phyloP scores from a whole-genome alignment of 2,888 invertebrate species.

The Pachliopta kotzebuea region DNA sequence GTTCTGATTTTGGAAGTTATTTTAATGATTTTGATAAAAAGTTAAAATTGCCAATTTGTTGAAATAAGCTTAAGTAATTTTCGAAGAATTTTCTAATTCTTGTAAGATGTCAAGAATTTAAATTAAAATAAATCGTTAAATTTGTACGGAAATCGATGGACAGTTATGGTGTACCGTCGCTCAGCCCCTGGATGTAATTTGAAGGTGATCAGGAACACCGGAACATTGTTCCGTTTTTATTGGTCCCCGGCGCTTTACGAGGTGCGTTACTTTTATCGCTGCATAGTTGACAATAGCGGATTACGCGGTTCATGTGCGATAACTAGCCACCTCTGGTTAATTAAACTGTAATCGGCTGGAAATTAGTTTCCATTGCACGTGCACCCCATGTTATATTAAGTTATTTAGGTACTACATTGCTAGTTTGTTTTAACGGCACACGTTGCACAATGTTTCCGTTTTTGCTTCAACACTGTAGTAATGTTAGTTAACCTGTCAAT shows the following conservation, averaged over 20 bases:
- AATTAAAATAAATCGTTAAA: neutral
- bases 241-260: slow-evolving; percentile 40
- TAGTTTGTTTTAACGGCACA: slow-evolving; percentile 5
- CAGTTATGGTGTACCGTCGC: slow-evolving; percentile 17
- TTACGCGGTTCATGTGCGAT: slow-evolving; percentile 38
- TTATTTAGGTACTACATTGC: slow-evolving; percentile 30
- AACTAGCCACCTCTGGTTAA: slow-evolving; percentile 43
- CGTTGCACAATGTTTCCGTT: neutral
- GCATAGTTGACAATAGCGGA: slow-evolving; percentile 43
- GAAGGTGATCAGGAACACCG: slow-evolving; percentile 26
- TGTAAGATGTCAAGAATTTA: neutral
- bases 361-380: slow-evolving; percentile 43
- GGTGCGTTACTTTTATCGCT: slow-evolving; percentile 47
- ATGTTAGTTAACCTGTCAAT: too few relatives aligned
- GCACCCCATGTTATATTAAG: slow-evolving; percentile 33
- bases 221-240: slow-evolving; percentile 34
- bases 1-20: neutral
- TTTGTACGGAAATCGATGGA: neutral
- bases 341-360: slow-evolving; percentile 47
- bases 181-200: slow-evolving; percentile 25
- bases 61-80: too few relatives aligned
- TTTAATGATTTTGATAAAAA: too few relatives aligned
- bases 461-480: neutral
- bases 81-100: too few relatives aligned
- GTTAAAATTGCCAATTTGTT: too few relatives aligned